Base-by-base conservation (phyloP, 2,113 vertebrate species). In the Thamnophis sirtalis region DNA sequence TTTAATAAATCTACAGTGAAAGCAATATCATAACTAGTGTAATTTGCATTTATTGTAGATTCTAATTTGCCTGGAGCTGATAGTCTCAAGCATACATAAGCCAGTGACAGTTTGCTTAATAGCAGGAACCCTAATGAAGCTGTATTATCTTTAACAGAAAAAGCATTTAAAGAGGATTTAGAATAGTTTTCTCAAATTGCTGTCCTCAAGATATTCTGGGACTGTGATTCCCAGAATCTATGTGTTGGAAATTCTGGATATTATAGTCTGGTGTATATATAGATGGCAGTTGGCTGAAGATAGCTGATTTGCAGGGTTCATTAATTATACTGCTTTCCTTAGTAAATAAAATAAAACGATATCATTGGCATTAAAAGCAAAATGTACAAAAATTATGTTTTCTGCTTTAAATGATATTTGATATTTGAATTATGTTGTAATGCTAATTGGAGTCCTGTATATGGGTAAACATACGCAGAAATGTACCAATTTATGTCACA, bases 1-100 rank as follows among this genome's bases (percentile, higher is more conserved):
- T 88, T 93, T 92, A 90, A 84, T 90, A 94, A 92, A 92, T 92
- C 24, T 38, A 22, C 51, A 90, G 26, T 94, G 85, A 87, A 93
- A 93, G 87, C 54, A 87, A 3, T 85, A 89, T 88, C 0, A 2
- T 92, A 22, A 84, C 80, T 86, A 84, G 26, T 89, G 53, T 43
- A 73, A 90, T 87, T 68, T 88, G 92, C 38, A 95, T 48, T 88
- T 90, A 91, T 13, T 60, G 55, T 73, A 85, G 38, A 4, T 43
- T 93, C 90, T 91, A 63, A 80, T 94, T 90, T 94, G 93, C 58
- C 89, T 73, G 86, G 89, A 88, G 43, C 58, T 87, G 11, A 2
- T 3, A 0, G 17, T 95, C 19, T 85, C 93, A 2, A 87, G 90
- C 48, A 88, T 24, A 11, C 26, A 3, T 94, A 84, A 93, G 89